Conservation (phyloP, 2,888 invertebrate species). For the Caradrina kadenii region DNA sequence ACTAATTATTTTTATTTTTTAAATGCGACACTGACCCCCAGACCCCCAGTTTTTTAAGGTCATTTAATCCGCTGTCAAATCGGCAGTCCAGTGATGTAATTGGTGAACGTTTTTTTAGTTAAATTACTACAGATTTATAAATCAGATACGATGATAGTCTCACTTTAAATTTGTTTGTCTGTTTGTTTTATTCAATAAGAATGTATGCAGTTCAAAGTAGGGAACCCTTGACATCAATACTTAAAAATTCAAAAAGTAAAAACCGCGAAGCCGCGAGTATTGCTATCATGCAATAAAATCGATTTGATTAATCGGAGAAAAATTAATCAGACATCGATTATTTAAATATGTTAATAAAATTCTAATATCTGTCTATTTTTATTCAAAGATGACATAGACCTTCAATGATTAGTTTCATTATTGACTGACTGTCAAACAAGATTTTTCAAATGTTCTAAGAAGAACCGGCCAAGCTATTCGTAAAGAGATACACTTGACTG, state of each 20-base stretch:
- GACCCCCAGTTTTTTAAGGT: background rate
- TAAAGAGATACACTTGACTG: background rate
- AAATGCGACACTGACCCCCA: constrained; percentile 13
- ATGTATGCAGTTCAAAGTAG: too few species aligned
- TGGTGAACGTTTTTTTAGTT: background rate
- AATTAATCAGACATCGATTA: constrained; percentile 24
- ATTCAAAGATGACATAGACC: constrained; percentile 39
- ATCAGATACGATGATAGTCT: too few species aligned
- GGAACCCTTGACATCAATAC: too few species aligned
- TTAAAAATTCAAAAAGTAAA: background rate
- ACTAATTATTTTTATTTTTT: constrained; percentile 12
- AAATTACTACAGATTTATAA: background rate
- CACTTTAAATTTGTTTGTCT: background rate
- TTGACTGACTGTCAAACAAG: background rate
- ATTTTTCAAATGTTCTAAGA: background rate
- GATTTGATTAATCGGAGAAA: constrained; percentile 24
- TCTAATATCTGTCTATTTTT: constrained; percentile 16
- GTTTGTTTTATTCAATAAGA: background rate
- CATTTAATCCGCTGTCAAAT: background rate
- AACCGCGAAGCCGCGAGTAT: background rate
- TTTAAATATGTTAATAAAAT: constrained; percentile 38
- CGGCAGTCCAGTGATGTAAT: too few species aligned
- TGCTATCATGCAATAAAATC: background rate
- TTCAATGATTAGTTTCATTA: constrained; percentile 11
- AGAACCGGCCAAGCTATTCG: background rate